phyloP scores from a whole-genome alignment of 2,113 vertebrate species.

The Sterna hirundo region DNA sequence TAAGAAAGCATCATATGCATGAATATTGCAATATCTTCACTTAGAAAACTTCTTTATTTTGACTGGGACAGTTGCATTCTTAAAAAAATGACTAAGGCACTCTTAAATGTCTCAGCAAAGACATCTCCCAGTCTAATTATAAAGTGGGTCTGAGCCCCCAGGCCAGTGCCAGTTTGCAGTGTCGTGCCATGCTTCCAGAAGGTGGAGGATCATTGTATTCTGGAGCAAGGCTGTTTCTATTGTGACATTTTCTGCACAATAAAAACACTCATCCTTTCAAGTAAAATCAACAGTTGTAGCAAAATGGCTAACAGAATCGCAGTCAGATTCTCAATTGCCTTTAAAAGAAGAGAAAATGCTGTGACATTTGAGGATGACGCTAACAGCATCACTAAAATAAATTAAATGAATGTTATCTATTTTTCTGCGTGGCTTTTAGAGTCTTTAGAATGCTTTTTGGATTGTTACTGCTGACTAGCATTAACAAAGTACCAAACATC shows the following conservation, averaged over 20 bases:
- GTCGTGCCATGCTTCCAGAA: not conserved
- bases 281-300: slow-evolving; percentile 24
- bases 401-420: slow-evolving; percentile 34
- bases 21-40: not conserved
- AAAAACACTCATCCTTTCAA: slow-evolving; percentile 13
- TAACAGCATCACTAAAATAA: slow-evolving; percentile 40
- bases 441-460: not conserved
- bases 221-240: not conserved
- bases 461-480: not conserved
- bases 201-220: not conserved
- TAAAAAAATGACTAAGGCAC: not conserved
- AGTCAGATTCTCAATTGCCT: slow-evolving; percentile 10
- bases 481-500: not conserved
- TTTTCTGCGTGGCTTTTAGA: slow-evolving; percentile 47
- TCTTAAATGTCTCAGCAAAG: not conserved
- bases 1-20: not conserved
- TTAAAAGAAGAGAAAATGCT: slow-evolving; percentile 4
- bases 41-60: not conserved
- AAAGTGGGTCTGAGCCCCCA: not conserved
- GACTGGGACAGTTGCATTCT: not conserved
- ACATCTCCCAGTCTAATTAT: not conserved
- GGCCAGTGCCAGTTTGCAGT: not conserved
- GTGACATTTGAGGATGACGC: slow-evolving; percentile 34
- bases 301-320: not conserved
- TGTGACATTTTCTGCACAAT: not conserved